phyloP scores from a whole-genome alignment of 2,113 vertebrate species.

The Cichladusa arquata region DNA sequence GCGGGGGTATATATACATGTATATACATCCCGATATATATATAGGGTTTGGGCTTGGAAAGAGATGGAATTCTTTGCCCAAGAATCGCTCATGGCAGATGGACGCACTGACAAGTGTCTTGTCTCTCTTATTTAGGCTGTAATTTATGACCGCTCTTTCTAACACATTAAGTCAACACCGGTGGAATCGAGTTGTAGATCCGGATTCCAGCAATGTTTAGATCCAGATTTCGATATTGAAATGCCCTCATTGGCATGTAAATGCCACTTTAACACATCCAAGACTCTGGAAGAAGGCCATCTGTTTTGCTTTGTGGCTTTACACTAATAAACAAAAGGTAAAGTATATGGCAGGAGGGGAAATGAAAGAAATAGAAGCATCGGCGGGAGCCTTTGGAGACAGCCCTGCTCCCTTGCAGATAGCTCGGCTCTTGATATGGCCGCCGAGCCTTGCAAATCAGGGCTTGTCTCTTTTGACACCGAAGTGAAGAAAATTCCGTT shows the following conservation, averaged over 20 bases:
- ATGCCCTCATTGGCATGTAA: conserved; percentile 74
- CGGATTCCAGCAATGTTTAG: conserved; percentile 53
- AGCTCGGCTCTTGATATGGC: conserved; percentile 74
- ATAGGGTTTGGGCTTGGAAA: conserved; percentile 37
- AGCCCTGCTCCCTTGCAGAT: conserved; percentile 8
- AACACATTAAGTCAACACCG: conserved; percentile 48
- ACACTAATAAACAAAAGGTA: conserved; percentile 81
- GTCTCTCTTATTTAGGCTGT: conserved; percentile 38
- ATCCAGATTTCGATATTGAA: conserved; percentile 75
- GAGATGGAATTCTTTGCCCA: conserved; percentile 33
- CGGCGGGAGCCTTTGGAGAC: conserved; percentile 61
- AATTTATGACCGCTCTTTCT: conserved; percentile 55
- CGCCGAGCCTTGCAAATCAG: conserved; percentile 52
- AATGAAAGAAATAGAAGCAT: conserved; percentile 68
- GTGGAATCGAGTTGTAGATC: conserved; percentile 54
- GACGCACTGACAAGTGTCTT: conserved; percentile 24
- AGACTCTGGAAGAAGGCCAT: conserved; percentile 76
- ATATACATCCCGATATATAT: too few relatives aligned
- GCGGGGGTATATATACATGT: rapidly evolving
- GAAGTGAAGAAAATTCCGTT: conserved; percentile 50
- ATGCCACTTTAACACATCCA: conserved; percentile 77
- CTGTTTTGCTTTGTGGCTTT: conserved; percentile 78
- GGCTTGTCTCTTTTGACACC: conserved; percentile 51
- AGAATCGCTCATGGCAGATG: conserved; percentile 32
- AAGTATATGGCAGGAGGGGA: conserved; percentile 61